phyloP scores from a whole-genome alignment of 2,113 vertebrate genomes.

The Caranx melampygus region DNA sequence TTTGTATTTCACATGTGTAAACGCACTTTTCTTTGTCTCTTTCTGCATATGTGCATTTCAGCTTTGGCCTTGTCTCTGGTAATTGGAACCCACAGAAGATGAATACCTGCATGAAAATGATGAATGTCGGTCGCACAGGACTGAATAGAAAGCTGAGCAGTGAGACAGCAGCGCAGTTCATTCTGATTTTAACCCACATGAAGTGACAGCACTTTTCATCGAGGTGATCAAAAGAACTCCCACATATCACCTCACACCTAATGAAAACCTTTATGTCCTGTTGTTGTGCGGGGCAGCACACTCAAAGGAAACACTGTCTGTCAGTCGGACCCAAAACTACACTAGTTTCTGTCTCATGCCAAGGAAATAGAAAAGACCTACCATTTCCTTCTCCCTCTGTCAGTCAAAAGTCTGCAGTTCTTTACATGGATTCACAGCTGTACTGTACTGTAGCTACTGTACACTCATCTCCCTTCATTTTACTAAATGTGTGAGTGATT shows the following conservation, averaged over 20 bases:
- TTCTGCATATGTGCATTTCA: neutral
- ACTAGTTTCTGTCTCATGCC: neutral
- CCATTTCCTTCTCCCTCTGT: no score
- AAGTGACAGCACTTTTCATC: neutral
- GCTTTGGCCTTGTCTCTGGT: neutral
- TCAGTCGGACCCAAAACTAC: neutral
- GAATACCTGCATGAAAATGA: constrained; percentile 13
- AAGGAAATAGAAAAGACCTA: no score
- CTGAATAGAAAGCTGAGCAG: neutral
- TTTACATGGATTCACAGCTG: no score
- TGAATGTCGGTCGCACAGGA: neutral
- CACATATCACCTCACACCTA: neutral
- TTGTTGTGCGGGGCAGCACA: neutral
- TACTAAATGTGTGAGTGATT: no score
- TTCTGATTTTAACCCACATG: neutral
- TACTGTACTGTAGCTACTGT: no score
- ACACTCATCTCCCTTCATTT: no score
- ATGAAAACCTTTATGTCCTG: neutral
- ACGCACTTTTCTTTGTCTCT: neutral
- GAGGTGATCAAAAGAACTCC: constrained; percentile 45
- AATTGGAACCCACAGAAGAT: neutral
- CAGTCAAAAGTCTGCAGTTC: no score
- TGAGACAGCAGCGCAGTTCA: neutral
- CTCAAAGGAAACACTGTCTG: neutral
- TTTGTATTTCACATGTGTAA: neutral